Evolutionary conservation across 1,140 invertebrate species (phyloP), one percentile per base, ranked within the genome.

Genomic region (Trachelipus rathkii): DNA sequence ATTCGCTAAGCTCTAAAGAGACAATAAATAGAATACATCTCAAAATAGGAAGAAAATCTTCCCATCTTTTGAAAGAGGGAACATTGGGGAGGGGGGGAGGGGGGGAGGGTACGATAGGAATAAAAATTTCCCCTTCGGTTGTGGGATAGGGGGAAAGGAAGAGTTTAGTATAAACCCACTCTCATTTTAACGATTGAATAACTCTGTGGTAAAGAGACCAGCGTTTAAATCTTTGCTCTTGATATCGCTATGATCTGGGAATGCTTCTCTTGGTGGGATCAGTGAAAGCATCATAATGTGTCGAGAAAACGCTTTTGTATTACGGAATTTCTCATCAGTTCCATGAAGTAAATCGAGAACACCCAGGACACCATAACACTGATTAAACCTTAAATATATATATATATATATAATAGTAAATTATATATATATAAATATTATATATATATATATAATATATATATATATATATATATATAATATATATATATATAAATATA

Each of bases 361-460:
- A 1, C 93, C 94, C 23, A 95, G 84, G 0, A 95, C 91, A 0
- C 94, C 94, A 84, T 89, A 96, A 83, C 93, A 94, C 82, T 95
- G 91, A 81, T 92, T 93, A 83, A 93, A 93, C 84, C 92, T 93
- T 60, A 19, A 19, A 33, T 33, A 33, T 33, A 33, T 33, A 33
- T 33, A 33, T 33, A 33, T 33, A 33, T 33, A 33, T 33, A 33
- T 33, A 33, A n/a, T n/a, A n/a, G n/a, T n/a, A n/a, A n/a, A n/a
- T n/a, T 33, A 33, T 33, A 33, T 33, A 33, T 33, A 33, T 33
- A 33, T 33, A 33, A 3, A 33, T 33, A 33, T 33, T 33, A 33
- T 33, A 33, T 33, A 33, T 33, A 33, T 33, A 33, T 33, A 33
- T 33, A 33, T 33, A 33, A 33, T 33, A 33, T 33, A 33, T 33